These are phyloP conservation scores for Pocillopora grandis DNA, from an alignment of 92 coral and sea anemone genomes.

Conservation along the genomic window DNA sequence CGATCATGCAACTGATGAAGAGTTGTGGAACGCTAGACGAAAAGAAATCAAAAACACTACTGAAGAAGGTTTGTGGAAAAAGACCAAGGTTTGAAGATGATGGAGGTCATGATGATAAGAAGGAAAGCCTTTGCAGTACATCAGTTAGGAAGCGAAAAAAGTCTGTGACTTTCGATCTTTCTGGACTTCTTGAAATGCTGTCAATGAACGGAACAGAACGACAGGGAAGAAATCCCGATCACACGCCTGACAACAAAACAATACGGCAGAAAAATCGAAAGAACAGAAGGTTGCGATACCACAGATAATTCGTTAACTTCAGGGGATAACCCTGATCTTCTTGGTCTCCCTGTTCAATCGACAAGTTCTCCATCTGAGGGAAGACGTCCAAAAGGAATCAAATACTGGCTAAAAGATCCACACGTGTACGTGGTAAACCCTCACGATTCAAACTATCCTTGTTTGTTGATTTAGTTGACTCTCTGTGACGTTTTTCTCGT, in stretches of 20 bases:
- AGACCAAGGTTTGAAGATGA: background rate
- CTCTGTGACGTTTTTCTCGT: background rate
- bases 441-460: background rate
- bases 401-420: conserved; percentile 10
- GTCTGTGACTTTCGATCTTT: background rate
- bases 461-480: background rate
- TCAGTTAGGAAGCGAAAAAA: background rate
- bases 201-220: background rate
- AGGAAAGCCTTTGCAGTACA: background rate
- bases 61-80: background rate
- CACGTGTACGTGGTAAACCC: background rate
- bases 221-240: too few relatives aligned
- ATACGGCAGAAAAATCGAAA: too few relatives aligned
- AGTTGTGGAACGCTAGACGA: too few relatives aligned
- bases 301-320: background rate
- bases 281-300: too few relatives aligned
- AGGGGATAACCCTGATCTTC: background rate
- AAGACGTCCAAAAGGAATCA: background rate
- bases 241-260: too few relatives aligned
- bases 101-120: background rate
- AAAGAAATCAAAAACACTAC: background rate
- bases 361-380: background rate
- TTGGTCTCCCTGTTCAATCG: background rate
- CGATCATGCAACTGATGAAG: background rate
- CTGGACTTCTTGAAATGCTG: background rate